Evolutionary conservation across 2,113 vertebrate species (phyloP), one percentile per base, ranked within the genome.

Genomic region (Hippotragus niger): DNA sequence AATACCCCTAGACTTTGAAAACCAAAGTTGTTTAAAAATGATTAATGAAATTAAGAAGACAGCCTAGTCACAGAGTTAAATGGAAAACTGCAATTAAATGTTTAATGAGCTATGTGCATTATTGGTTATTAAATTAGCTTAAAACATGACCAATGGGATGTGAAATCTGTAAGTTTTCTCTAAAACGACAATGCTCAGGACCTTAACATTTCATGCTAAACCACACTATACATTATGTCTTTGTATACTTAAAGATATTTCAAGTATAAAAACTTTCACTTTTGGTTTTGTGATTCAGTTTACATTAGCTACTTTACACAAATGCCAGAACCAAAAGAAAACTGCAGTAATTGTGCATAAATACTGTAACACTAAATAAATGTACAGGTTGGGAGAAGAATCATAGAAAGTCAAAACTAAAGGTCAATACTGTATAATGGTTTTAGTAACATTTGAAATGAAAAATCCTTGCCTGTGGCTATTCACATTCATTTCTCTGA

Each of bases 1-100:
- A 96, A 91, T 91, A 91, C 29, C 25, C 4, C 36, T n/a, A 82
- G 31, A 91, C 3, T 76, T 97, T 95, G 57, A 92, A 90, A 90
- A 88, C 33, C 45, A 81, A 62, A 91, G 15, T 45, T 62, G 80
- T 62, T 95, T 83, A n/a, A 55, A 21, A 81, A 90, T 60, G 64
- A 91, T 80, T 47, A 88, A 93, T 76, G 19, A 90, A 85, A 84
- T 91, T 76, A 74, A 52, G 14, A 96, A 45, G n/a, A 76, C 12
- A 88, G 60, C 8, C 16, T 74, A 47, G 62, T 74, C 31, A 86
- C 4, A 90, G 88, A 92, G 88, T 92, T 90, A 95, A 81, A 89
- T 80, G 86, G 95, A 95, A 95, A 90, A 50, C 3, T 86, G 11
- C 64, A 94, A 97, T 86, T 90, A 96, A 97, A 55, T 71, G 55